These are phyloP conservation scores for Diorhabda sublineata DNA, from an alignment of 1,140 invertebrate species.

Conservation along the genomic window DNA sequence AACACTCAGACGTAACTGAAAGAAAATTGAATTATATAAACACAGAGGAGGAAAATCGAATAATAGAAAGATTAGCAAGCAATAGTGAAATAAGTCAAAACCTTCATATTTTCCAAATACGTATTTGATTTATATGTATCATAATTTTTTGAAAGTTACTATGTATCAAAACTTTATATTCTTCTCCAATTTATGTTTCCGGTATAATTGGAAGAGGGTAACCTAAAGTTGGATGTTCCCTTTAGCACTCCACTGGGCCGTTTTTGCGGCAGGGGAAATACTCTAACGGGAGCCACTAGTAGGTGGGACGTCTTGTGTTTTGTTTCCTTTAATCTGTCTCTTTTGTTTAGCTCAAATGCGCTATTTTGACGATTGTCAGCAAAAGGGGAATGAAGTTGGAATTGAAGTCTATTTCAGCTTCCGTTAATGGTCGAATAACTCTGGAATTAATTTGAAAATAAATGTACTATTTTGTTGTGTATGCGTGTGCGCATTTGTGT, in stretches of 20 bases:
- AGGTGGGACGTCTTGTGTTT: neutral
- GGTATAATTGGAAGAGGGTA: no score
- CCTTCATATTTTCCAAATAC: no score
- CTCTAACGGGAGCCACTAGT: neutral
- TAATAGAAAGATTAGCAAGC: no score
- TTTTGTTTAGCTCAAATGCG: neutral
- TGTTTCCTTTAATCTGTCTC: constrained; percentile 2
- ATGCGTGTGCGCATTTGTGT: neutral
- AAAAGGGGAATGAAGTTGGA: neutral
- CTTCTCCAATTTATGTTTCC: no score
- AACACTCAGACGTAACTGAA: no score
- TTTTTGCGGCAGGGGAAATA: neutral
- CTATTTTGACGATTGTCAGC: neutral
- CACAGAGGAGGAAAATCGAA: no score
- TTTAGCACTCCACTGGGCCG: neutral
- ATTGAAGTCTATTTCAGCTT: neutral
- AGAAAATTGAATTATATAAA: no score
- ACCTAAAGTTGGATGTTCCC: no score
- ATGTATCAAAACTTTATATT: no score
- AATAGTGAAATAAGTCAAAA: no score
- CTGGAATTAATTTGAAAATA: neutral
- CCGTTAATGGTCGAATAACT: neutral
- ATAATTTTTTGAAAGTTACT: no score
- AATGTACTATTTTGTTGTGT: neutral
- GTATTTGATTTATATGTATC: no score